phyloP scores from a whole-genome alignment of 2,113 vertebrate genomes.

The Cheirogaleus medius region DNA sequence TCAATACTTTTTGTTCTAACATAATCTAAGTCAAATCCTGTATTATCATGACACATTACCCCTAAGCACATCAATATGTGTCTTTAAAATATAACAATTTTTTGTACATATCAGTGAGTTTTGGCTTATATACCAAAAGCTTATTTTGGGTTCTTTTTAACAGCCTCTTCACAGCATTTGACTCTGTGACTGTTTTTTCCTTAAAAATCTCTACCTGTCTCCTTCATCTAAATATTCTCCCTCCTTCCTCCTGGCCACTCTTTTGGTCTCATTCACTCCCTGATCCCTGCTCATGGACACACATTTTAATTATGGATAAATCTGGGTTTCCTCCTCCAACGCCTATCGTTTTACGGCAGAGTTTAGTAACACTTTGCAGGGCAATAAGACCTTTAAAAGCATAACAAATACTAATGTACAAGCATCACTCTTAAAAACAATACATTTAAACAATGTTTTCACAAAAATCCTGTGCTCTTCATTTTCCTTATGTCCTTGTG shows the following conservation, averaged over 20 bases:
- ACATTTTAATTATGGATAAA: neutral
- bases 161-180: neutral
- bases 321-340: neutral
- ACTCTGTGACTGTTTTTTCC: neutral
- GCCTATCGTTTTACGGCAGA: neutral
- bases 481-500: neutral
- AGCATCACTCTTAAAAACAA: neutral
- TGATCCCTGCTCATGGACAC: neutral
- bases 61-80: neutral
- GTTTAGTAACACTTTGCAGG: neutral
- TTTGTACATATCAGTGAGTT: neutral
- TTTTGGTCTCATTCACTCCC: neutral
- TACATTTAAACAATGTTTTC: neutral
- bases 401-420: neutral
- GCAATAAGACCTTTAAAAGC: neutral
- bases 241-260: neutral
- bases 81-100: neutral
- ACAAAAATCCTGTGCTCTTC: too few relatives aligned
- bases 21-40: neutral
- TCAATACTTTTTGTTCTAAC: neutral
- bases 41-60: neutral
- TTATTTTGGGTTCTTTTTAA: neutral
- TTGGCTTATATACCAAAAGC: neutral
- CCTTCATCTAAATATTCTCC: neutral
- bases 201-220: neutral